Conservation (phyloP, 2,113 vertebrate genomes). For the Odontophorus gujanensis region DNA sequence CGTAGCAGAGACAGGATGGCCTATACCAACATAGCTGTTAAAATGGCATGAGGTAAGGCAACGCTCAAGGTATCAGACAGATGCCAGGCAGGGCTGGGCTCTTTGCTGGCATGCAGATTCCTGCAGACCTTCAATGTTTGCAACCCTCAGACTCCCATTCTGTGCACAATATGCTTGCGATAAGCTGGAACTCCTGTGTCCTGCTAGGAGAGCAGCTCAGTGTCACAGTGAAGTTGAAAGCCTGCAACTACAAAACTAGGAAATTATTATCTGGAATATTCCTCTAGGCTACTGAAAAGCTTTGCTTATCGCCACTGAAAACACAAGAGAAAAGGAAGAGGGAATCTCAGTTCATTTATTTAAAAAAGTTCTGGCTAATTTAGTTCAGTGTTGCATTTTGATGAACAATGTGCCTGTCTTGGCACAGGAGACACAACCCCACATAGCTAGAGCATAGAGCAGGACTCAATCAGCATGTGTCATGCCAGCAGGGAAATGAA, state of each 20-base stretch:
- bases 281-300: neutral
- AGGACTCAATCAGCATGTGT: neutral
- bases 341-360: neutral
- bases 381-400: neutral
- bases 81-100: neutral
- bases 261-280: neutral
- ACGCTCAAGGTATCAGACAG: neutral
- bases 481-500: neutral
- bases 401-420: neutral
- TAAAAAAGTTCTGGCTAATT: slow-evolving; percentile 7
- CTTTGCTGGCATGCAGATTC: neutral
- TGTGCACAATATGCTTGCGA: neutral
- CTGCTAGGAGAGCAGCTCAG: neutral
- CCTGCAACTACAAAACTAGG: neutral
- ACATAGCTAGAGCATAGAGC: neutral
- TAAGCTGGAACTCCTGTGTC: neutral
- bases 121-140: neutral
- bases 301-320: slow-evolving; percentile 19
- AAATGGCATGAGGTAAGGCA: neutral
- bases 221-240: neutral
- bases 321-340: neutral
- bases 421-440: neutral
- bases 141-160: neutral
- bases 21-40: neutral
- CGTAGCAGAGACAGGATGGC: neutral